phyloP scores from a whole-genome alignment of 2,888 invertebrate species.

The Drosophila anomalata region DNA sequence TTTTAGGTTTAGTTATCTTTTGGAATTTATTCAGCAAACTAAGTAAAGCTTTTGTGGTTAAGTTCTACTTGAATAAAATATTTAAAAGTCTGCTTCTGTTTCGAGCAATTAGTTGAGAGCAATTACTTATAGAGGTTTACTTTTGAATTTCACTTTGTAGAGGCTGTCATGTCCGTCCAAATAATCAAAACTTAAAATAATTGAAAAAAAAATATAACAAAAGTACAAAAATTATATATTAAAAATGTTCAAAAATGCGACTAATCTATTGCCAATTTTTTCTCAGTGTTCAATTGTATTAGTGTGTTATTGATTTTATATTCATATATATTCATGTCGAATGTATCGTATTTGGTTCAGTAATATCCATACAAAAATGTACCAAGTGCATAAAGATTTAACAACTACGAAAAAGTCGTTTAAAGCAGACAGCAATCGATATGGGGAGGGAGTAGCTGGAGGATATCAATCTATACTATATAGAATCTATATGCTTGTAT shows the following conservation, averaged over 20 bases:
- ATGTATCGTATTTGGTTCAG: slow-evolving; percentile 53
- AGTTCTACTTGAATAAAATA: background rate
- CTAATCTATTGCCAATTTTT: slow-evolving; percentile 83
- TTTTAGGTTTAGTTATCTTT: background rate
- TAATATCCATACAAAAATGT: slow-evolving; percentile 63
- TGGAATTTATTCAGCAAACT: slow-evolving; percentile 13
- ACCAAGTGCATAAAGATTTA: slow-evolving; percentile 56
- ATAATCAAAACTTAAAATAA: slow-evolving; percentile 1
- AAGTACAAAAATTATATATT: slow-evolving; percentile 17
- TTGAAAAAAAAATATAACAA: slow-evolving; percentile 9
- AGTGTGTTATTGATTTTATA: slow-evolving; percentile 62
- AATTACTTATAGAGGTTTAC: background rate
- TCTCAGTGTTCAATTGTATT: slow-evolving; percentile 80
- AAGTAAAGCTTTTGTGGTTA: slow-evolving; percentile 1
- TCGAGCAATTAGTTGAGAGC: background rate
- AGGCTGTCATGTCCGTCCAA: background rate
- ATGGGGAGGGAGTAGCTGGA: background rate
- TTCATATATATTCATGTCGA: slow-evolving; percentile 51
- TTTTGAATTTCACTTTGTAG: background rate
- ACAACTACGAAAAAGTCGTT: slow-evolving; percentile 61
- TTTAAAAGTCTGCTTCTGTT: background rate
- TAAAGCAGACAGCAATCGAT: slow-evolving; percentile 53
- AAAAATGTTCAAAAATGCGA: slow-evolving; percentile 56
- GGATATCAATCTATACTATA: background rate
- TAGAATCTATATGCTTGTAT: background rate